Conservation (phyloP, 1,140 invertebrate species). For the Halyomorpha halys region DNA sequence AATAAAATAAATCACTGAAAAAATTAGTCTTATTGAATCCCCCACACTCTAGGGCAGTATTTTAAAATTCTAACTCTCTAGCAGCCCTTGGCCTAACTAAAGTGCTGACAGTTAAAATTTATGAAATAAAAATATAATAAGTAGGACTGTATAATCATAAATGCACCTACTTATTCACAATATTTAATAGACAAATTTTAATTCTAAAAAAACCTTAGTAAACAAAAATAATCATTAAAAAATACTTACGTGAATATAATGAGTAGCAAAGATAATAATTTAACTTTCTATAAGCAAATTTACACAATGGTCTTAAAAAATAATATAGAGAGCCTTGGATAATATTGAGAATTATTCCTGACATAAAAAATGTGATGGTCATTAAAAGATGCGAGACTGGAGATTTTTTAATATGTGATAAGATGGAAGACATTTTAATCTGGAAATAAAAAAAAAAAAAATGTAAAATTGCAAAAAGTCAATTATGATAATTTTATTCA, state of each 20-base stretch:
- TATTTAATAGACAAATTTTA: no score
- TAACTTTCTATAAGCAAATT: constrained; percentile 70
- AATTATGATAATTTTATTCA: no score
- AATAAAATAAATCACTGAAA: no score
- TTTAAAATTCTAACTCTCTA: no score
- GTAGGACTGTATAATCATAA: constrained; percentile 11
- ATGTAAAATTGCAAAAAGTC: no score
- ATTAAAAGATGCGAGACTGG: constrained; percentile 64
- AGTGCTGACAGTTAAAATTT: no score
- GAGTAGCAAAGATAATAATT: constrained; percentile 86
- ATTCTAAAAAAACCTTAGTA: neutral
- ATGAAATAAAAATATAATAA: no score
- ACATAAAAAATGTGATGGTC: constrained; percentile 80
- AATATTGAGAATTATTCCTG: constrained; percentile 76
- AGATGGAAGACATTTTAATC: constrained; percentile 23
- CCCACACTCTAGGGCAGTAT: no score
- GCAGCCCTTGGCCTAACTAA: no score
- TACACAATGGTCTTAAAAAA: constrained; percentile 60
- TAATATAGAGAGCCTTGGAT: constrained; percentile 67
- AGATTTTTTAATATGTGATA: constrained; percentile 45
- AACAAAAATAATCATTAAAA: constrained; percentile 23
- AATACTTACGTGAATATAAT: constrained; percentile 80
- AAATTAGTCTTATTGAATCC: no score
- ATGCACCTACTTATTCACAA: no score
- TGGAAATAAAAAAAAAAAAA: constrained; percentile 6